A percentile compares a stretch with the other conserved stretches of the same genome.
phyloP scores from a whole-genome alignment of 1,140 invertebrate species.

The Drosophila bocqueti region DNA sequence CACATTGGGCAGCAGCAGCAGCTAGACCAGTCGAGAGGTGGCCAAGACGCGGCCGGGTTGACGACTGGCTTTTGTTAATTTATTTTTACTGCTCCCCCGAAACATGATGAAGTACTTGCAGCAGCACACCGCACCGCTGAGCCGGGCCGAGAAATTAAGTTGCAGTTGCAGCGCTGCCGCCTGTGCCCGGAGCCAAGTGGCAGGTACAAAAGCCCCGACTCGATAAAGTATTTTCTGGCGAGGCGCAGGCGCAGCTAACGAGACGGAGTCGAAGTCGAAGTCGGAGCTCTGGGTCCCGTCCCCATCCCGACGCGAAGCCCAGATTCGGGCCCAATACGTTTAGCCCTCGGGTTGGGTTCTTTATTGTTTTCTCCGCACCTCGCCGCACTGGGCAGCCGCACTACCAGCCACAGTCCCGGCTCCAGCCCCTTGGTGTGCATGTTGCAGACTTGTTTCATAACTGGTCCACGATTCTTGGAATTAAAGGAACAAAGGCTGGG shows the following conservation, averaged over 20 bases:
- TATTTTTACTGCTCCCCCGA: conserved; percentile 71
- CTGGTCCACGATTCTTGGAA: conserved; percentile 83
- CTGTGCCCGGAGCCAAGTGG: conserved; percentile 58
- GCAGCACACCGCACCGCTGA: conserved; percentile 22
- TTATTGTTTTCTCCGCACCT: conserved; percentile 65
- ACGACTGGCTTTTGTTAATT: conserved; percentile 64
- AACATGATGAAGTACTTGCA: conserved; percentile 71
- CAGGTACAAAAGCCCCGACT: conserved; percentile 67
- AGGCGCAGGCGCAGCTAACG: conserved; percentile 65
- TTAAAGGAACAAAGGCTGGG: conserved; percentile 80
- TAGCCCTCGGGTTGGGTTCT: conserved; percentile 72
- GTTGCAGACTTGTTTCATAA: conserved; percentile 84
- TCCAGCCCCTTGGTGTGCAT: conserved; percentile 57
- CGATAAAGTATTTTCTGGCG: conserved; percentile 72
- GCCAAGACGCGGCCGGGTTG: conserved; percentile 28
- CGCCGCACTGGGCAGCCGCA: conserved; percentile 1
- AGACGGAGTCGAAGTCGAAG: conserved; percentile 41
- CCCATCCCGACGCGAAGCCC: conserved; percentile 13
- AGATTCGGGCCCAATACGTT: conserved; percentile 57
- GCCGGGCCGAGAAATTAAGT: conserved; percentile 66
- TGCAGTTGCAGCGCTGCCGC: conserved; percentile 55
- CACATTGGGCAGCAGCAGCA: conserved; percentile 59
- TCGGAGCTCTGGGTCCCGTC: neutral
- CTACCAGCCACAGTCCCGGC: neutral
- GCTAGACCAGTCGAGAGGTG: conserved; percentile 61